Base-by-base conservation (phyloP, 2,888 invertebrate species). In the Ernsta delagoae region DNA sequence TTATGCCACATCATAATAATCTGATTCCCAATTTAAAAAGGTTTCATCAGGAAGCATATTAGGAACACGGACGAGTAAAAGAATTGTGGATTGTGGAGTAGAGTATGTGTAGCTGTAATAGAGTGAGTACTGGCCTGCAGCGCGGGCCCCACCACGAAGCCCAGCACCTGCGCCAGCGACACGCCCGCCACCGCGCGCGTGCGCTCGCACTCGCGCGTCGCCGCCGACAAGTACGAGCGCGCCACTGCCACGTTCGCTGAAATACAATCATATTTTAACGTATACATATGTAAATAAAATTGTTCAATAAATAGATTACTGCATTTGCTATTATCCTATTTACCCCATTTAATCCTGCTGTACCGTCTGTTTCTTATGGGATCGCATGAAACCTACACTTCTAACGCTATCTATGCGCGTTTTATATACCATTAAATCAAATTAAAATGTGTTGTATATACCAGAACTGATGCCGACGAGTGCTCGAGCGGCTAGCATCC, bases 91-190 rank as follows among this genome's bases (percentile, higher is more conserved):
- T n/a, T n/a, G n/a, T n/a, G n/a, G n/a, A n/a, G n/a, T n/a, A n/a
- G n/a, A n/a, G n/a, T n/a, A n/a, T n/a, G n/a, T n/a, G n/a, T n/a
- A n/a, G n/a, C n/a, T n/a, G n/a, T n/a, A n/a, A n/a, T n/a, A n/a
- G n/a, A n/a, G n/a, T n/a, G n/a, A n/a, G n/a, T 16, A 48, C 48
- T 48, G 6, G 48, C 48, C 48, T 48, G 48, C 70, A 98, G 88
- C 54, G 96, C 97, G 5, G 98, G 98, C 0, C 98, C 98, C 74
- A 98, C 95, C 69, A 97, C 96, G 87, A 98, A 98, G 59, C 98
- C 98, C 71, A 98, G 89, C 48, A 97, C 97, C 92, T 98, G 98
- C 50, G 97, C 97, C 73, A 98, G 90, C 0, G 97, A 97, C 61
- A 97, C 96, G 94, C 96, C 96, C 0, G 97, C 97, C 60, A 98